Base-by-base conservation (phyloP, 2,797 vertebrate genomes). In the Halcyon leucocephala region DNA sequence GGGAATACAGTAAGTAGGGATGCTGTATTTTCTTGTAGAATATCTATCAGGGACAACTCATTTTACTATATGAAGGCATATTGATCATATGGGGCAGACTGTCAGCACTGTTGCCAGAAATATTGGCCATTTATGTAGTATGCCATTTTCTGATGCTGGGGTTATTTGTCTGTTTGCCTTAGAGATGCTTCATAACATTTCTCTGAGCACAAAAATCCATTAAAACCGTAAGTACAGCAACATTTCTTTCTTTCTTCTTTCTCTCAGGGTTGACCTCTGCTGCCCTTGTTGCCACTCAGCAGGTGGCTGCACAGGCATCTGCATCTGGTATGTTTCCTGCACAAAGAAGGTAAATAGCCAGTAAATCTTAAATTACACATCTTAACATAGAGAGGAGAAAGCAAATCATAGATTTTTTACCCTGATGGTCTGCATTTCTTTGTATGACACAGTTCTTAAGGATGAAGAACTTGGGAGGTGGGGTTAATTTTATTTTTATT, bases 211-310 rank as follows among this genome's bases (percentile, higher is more conserved):
- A 72, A 78, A 94, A 94, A 42, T 61, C 29, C 78, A 90, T 89
- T 86, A 92, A 91, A 95, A 61, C 31, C 54, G 90, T 65, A 94
- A 85, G 49, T 92, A 67, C 62, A 22, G 97, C 77, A 77, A 39
- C 87, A 95, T 91, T 94, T 77, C 72, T 94, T 88, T 44, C 10
- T 97, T 96, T 97, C 57, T 93, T 92, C 84, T 95, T 93, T 96
- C 89, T 90, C 79, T 90, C 90, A 98, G 98, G 98, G 95, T 90
- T 99, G 98, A 99, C 98, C 98, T 99, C 99, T 96, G 98, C 99
- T 97, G 98, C 99, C 95, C 98, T 99, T 94, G 99, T 99, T 96
- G 98, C 99, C 96, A 99, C 98, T 98, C 99, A 99, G 98, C 99
- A 99, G 98, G 99, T 99, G 97, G 98, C 99, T 95, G 99, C 98